Base-by-base conservation (phyloP, 23 tunicate species). In the Phallusia fumigata region DNA sequence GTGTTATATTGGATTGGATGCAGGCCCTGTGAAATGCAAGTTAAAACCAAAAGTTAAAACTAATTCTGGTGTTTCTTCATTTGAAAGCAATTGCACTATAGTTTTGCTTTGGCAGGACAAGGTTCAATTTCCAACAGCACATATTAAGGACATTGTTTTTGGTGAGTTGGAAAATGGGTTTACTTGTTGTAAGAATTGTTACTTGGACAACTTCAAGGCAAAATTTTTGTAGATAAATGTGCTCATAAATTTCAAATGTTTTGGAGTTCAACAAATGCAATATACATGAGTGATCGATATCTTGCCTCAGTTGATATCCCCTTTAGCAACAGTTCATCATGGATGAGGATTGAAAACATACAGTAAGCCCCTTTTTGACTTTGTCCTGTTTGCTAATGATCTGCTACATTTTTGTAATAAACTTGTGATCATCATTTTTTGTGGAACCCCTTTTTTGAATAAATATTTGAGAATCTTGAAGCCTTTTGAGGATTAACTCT, bases 241-340 rank as follows among this genome's bases (percentile, higher is more conserved):
- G 78, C 78, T 19, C 31, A 74, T 0, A 19, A 33, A 33, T 74
- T 33, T 74, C 28, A 74, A 74, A 31, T 3, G n/a, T 33, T 74
- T 33, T 74, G 78, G 78, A 31, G 30, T 28, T 33, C 36, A 33
- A 19, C 44, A 19, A 33, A 74, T 34, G 35, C 16, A 10, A 33
- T 74, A 0, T 74, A 74, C 30, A 30, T 30, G 36, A 33, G 33
- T 28, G 44, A 74, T 33, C 78, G 78, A 30, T 74, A 74, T 74
- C 35, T 74, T 3, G 36, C 36, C 33, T 19, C 28, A 34, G n/a
- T 19, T 74, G 78, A 34, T 31, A 34, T 74, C 13, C 36, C 36
- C 22, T 74, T 74, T 30, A 74, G 78, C 44, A 74, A 74, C 36
- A 74, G 36, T 33, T 21, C 44, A 33, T 3, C 33, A 19, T 74